Evolutionary conservation across 2,888 invertebrate genomes (phyloP), one percentile per base, ranked within the genome.

Genomic region (Trissolcus japonicus): DNA sequence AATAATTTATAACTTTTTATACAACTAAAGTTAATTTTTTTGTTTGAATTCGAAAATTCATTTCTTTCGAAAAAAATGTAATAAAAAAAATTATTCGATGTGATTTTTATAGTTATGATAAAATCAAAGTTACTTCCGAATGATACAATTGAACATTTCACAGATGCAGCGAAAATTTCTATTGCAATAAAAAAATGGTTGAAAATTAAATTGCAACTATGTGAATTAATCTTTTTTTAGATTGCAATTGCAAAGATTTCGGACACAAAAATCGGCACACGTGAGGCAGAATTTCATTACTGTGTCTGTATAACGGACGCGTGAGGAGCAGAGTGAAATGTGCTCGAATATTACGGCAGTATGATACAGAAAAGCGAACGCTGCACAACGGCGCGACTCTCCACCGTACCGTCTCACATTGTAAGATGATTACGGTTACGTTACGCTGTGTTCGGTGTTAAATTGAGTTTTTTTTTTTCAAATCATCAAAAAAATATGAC

Each of bases 241-340:
- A 43, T 16, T 46, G 4, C n/a, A 46, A n/a, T 29, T 9, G 25
- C 2, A 25, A 9, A 68, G 68, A 73, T 65, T 62, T 63, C 50
- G 73, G 69, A 51, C 41, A 65, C 66, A 69, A 71, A 68, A 65
- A 16, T 75, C 75, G 80, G 78, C 80, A 80, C 81, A 85, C 83
- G 82, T 85, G 76, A 83, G 84, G 82, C 84, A 83, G 83, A 84
- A 84, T 84, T 82, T 81, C 81, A 82, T 81, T 81, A 83, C 81
- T 76, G 79, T 71, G 75, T 76, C 80, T 79, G 79, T 82, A 82
- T 85, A 85, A 85, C 85, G 85, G 81, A 81, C 75, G 82, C 79
- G 76, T 78, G 80, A 79, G 73, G 82, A 83, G 78, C 79, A 80
- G 81, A 85, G 80, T 80, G 83, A 82, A 83, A 83, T 83, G 82